Percentiles rank a stretch among this genome's conserved stretches.
Conservation (phyloP, 1,140 invertebrate genomes). For the Rhyzopertha dominica region DNA sequence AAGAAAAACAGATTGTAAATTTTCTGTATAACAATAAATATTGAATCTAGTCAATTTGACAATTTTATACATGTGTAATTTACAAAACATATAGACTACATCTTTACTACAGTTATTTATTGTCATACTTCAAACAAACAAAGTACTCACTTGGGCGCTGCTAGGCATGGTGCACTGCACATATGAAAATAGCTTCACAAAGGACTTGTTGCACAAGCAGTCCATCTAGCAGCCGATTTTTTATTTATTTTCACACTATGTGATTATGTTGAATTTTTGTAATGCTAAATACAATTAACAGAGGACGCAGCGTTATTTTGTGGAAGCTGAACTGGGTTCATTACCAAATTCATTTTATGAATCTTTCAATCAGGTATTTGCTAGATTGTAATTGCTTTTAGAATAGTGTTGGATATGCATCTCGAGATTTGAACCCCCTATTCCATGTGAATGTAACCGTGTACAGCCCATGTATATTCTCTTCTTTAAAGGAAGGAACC, state of each 20-base stretch:
- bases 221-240: background rate
- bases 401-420: too few species aligned
- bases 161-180: background rate
- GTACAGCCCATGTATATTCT: too few species aligned
- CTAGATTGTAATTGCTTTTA: too few species aligned
- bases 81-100: too few species aligned
- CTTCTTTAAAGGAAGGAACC: too few species aligned
- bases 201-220: background rate
- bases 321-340: slow-evolving; percentile 44
- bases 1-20: too few species aligned
- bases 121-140: background rate
- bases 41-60: too few species aligned
- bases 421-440: too few species aligned
- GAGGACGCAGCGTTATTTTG: slow-evolving; percentile 43
- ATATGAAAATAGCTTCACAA: background rate
- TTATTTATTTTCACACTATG: background rate
- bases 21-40: too few species aligned
- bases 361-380: slow-evolving; percentile 41
- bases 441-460: too few species aligned
- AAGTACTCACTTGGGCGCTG: background rate
- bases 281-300: slow-evolving; percentile 21
- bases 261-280: slow-evolving; percentile 2
- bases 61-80: too few species aligned
- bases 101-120: too few species aligned
- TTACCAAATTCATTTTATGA: slow-evolving; percentile 43